phyloP scores from a whole-genome alignment of 2,113 vertebrate genomes.

The Oreotrochilus melanogaster region DNA sequence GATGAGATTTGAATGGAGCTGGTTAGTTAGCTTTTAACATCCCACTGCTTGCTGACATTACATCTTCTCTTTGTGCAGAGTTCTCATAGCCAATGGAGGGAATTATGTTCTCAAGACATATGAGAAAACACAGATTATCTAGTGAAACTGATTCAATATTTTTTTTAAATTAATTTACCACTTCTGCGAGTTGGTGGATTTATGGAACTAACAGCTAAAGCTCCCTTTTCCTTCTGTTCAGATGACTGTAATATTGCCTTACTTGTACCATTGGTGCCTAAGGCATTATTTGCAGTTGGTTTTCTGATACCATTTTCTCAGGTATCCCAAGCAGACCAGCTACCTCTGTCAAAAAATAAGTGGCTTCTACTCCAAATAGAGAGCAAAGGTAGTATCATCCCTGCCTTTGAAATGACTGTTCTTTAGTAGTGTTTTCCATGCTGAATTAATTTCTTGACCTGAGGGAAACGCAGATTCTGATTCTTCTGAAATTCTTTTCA shows the following conservation, averaged over 20 bases:
- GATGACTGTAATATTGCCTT: not conserved
- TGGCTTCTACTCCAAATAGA: not conserved
- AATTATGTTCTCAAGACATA: not conserved
- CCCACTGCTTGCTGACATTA: not conserved
- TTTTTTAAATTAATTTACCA: not conserved
- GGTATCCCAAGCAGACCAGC: not conserved
- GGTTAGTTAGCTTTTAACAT: not conserved
- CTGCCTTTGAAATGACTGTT: constrained; percentile 54
- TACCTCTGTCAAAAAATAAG: not conserved
- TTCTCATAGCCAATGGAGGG: not conserved
- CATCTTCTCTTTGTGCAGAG: not conserved
- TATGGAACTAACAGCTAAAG: not conserved
- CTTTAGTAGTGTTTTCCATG: constrained; percentile 47
- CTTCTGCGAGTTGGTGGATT: not conserved
- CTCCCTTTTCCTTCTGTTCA: not conserved
- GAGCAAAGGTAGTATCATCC: not conserved
- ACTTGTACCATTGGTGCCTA: not conserved
- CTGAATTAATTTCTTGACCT: constrained; percentile 70
- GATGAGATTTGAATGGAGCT: not conserved
- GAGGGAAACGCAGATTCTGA: constrained; percentile 35
- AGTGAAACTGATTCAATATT: not conserved
- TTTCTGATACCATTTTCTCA: constrained; percentile 10
- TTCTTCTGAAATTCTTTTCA: constrained; percentile 56
- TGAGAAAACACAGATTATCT: not conserved
- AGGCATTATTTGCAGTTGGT: not conserved